phyloP scores from a whole-genome alignment of 2,113 vertebrate species.

The Rhea americana region DNA sequence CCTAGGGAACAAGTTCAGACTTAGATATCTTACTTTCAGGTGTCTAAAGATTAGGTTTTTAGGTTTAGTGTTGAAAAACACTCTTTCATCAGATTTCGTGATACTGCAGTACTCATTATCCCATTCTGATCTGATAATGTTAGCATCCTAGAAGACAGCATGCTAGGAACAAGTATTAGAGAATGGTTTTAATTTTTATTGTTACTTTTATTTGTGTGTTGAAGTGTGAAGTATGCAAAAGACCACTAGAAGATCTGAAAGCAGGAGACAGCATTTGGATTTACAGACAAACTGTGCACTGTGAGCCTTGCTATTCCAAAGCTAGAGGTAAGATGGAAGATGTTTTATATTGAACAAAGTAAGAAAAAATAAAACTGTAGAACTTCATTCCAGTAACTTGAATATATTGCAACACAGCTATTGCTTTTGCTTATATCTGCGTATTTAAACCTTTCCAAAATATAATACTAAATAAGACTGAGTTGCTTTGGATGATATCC shows the following conservation, averaged over 20 bases:
- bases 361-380: neutral
- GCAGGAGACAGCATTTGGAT: slow-evolving; percentile 96
- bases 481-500: neutral
- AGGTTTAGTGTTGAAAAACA: neutral
- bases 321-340: slow-evolving; percentile 83
- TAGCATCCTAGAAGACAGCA: neutral
- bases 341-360: accelerated
- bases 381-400: neutral
- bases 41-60: neutral
- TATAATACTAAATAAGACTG: neutral
- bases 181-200: neutral
- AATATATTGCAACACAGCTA: neutral
- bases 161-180: neutral
- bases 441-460: neutral
- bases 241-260: slow-evolving; percentile 84
- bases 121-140: neutral
- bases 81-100: neutral
- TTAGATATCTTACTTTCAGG: neutral
- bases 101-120: neutral
- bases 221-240: slow-evolving; percentile 91
- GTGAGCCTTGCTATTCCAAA: slow-evolving; percentile 88
- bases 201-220: neutral
- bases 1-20: neutral
- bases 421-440: neutral
- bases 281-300: slow-evolving; percentile 88